Conservation (phyloP, 2,113 vertebrate genomes). For the Protomyctophum bolini region DNA sequence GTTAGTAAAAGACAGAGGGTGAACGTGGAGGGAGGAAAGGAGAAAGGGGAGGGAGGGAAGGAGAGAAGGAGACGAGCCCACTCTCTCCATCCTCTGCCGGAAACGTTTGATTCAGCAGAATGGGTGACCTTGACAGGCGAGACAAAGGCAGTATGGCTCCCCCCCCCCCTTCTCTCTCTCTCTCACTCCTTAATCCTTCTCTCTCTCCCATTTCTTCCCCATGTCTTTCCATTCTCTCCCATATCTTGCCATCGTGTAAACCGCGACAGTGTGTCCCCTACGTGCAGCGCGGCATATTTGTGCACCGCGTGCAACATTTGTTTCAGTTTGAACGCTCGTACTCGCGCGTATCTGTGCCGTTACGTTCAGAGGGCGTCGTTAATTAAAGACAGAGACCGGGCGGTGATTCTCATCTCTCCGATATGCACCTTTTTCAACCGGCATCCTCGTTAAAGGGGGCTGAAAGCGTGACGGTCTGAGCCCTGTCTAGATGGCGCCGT, state of each 20-base stretch:
- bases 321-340: neutral
- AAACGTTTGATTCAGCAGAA: constrained; percentile 78
- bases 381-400: too few species aligned
- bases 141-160: constrained; percentile 54
- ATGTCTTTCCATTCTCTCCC: neutral
- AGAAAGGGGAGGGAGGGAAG: constrained; percentile 41
- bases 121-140: constrained; percentile 75
- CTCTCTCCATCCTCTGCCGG: constrained; percentile 61
- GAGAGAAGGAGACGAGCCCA: constrained; percentile 47
- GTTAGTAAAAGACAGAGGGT: constrained; percentile 46
- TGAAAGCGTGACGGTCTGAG: too few species aligned
- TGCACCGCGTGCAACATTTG: neutral
- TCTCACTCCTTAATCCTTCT: neutral
- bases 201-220: neutral
- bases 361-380: too few species aligned
- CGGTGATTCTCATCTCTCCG: too few species aligned
- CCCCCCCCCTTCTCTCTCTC: neutral
- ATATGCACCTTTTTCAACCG: too few species aligned
- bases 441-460: too few species aligned
- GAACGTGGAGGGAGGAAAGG: constrained; percentile 23
- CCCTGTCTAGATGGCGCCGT: too few species aligned
- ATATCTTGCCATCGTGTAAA: constrained; percentile 1
- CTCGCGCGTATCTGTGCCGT: too few species aligned
- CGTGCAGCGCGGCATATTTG: neutral
- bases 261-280: neutral